Evolutionary conservation across 2,113 vertebrate species (phyloP), one percentile per base, ranked within the genome.

Genomic region (Synodontis membranacea): DNA sequence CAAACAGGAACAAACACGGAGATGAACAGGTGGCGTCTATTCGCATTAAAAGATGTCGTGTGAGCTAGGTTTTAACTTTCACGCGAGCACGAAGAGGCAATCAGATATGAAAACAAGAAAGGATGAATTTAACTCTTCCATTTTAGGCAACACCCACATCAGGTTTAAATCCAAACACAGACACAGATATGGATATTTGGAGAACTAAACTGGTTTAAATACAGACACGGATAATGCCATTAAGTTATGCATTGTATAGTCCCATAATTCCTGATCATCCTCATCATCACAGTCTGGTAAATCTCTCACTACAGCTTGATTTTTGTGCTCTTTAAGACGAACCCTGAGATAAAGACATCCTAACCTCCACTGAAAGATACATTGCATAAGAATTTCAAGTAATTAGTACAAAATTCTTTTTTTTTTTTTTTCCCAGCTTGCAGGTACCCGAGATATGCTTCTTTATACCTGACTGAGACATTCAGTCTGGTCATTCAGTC

Each of bases 401-500:
- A 11, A 21, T 21, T 70, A 70, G 19, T 39, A 34, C n/a, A 42
- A 23, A 70, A 42, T 17, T 34, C 5, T 31, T 62, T 52, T 52
- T 3, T 52, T n/a, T n/a, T n/a, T 62, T n/a, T 62, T 39, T 39
- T 31, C 15, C 31, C 14, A 62, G 60, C 2, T 74, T 74, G 39
- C 28, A 76, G 74, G 7, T n/a, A 75, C 21, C 42, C 31, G 12
- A 31, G 74, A 37, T 34, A 37, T 0, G 34, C 0, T 31, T 39
- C 25, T 17, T 31, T 52, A 34, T 52, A 21, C 75, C 78, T 58
- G 52, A 80, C 23, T 58, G 31, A 39, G 23, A 79, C 31, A 19
- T 56, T 58, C 9, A 52, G 15, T 82, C 44, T 2, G 34, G 8
- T 50, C 76, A 82, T 76, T 85, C 68, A 82, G 23, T 82, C 82